Percentiles rank a stretch among this genome's conserved stretches.
These are phyloP conservation scores for Esperia sulphurella DNA, from an alignment of 2,888 invertebrate genomes.

Conservation along the genomic window DNA sequence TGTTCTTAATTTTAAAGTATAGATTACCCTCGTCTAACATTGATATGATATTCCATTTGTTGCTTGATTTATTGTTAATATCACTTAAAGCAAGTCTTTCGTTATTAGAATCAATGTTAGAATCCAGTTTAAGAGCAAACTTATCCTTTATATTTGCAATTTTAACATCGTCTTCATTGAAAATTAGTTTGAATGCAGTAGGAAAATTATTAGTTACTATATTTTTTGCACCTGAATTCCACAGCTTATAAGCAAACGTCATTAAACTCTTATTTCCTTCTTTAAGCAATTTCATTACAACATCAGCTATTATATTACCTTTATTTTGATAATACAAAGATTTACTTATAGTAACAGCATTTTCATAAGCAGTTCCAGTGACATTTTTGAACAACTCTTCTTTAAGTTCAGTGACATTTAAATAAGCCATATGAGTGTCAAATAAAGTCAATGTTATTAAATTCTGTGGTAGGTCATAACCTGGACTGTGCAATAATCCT, in stretches of 20 bases:
- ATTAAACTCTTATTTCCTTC: conserved; percentile 18
- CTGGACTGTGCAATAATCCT: conserved; percentile 22
- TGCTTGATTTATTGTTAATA: conserved; percentile 17
- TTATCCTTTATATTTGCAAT: conserved; percentile 25
- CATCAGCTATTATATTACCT: conserved; percentile 15
- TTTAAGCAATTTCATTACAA: conserved; percentile 23
- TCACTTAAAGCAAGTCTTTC: conserved; percentile 30
- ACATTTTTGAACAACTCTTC: conserved; percentile 24
- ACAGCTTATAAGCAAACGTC: conserved; percentile 30
- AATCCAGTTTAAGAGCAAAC: conserved; percentile 27
- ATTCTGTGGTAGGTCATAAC: conserved; percentile 21
- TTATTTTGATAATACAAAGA: conserved; percentile 16
- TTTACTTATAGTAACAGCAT: conserved; percentile 26
- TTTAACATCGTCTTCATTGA: conserved; percentile 22
- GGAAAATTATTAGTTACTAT: conserved; percentile 29
- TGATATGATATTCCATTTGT: conserved; percentile 31
- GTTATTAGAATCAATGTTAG: conserved; percentile 13
- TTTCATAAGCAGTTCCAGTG: conserved; percentile 17
- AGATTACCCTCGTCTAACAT: conserved; percentile 24
- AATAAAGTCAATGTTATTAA: conserved; percentile 27
- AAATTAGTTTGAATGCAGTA: conserved; percentile 21
- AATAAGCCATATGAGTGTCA: conserved; percentile 25
- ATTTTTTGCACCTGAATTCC: conserved; percentile 19
- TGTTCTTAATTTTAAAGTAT: conserved; percentile 29
- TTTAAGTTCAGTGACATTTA: conserved; percentile 22